These are phyloP conservation scores for Masnerella sp. DNA, from an alignment of 2,888 invertebrate species.

Conservation along the genomic window DNA sequence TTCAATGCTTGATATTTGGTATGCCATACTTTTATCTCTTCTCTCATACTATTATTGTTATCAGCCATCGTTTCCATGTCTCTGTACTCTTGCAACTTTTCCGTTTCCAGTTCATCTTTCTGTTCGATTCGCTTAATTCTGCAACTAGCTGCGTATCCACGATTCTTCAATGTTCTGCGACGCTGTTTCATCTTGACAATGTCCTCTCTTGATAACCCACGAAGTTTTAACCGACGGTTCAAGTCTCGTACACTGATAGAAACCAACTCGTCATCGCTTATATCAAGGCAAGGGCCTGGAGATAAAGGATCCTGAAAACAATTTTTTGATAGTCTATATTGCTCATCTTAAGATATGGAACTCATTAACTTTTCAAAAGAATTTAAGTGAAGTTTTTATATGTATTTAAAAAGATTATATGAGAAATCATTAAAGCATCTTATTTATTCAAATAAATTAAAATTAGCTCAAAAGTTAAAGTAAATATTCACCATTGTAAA, in stretches of 20 bases:
- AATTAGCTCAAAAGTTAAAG: no score
- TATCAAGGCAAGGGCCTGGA: slow-evolving; percentile 89
- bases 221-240: slow-evolving; percentile 91
- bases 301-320: slow-evolving; percentile 86
- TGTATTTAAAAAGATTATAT: no score
- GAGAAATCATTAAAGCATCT: no score
- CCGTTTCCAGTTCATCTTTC: slow-evolving; percentile 94
- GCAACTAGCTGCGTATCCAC: slow-evolving; percentile 97
- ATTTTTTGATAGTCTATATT: no score
- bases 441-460: no score
- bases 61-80: slow-evolving; percentile 92
- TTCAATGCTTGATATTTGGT: slow-evolving; percentile 91
- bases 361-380: no score
- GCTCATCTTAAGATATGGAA: no score
- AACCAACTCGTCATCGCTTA: slow-evolving; percentile 95
- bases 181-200: slow-evolving; percentile 97
- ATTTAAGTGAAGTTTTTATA: no score
- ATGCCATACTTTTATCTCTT: slow-evolving; percentile 88
- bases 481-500: no score
- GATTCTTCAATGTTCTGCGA: slow-evolving; percentile 94
- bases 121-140: slow-evolving; percentile 96
- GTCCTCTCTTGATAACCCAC: slow-evolving; percentile 91
- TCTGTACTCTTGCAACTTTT: slow-evolving; percentile 89
- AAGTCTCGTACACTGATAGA: slow-evolving; percentile 94
- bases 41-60: slow-evolving; percentile 86